Evolutionary conservation across 2,888 invertebrate species (phyloP), one percentile per base, ranked within the genome.

Genomic region (Asteroscopus sphinx): DNA sequence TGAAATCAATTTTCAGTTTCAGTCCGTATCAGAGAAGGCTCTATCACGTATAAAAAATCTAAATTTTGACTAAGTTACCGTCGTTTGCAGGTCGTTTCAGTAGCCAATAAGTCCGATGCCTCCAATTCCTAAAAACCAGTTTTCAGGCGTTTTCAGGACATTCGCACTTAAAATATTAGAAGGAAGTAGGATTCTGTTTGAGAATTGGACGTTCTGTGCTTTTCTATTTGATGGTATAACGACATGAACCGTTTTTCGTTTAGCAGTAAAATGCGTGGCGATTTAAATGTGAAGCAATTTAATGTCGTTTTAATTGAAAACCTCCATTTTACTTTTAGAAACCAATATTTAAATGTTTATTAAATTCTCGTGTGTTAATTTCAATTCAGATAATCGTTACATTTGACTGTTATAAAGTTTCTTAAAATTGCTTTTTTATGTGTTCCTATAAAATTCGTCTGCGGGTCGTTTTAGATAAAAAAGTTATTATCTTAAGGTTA

Each of bases 241-340:
- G 21, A 32, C 26, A 33, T 33, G 28, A 35, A 40, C 17, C 28
- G 36, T 37, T 65, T 45, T 45, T 45, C 44, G 30, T 16, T 52
- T 65, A 42, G 45, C 48, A 44, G 13, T 51, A 45, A 52, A 63
- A 66, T 35, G 40, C 53, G 58, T 71, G 53, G 39, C 49, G 49
- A 70, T 65, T 65, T 65, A 54, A 65, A 68, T 58, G 37, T 49
- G 41, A 15, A 42, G 6, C 47, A 17, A 56, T 69, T 55, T 44
- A 40, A 70, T 51, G 44, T 25, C 28, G 47, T 47, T 64, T 61
- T 52, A 66, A 66, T 70, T 70, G 51, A 48, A 64, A 64, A 51
- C n/a, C 16, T 15, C 30, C 25, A 26, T 48, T 66, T 52, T 52
- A 56, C 37, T 48, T 48, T 45, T 52, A 44, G 35, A 21, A 39